Evolutionary conservation across 2,888 invertebrate genomes (phyloP), one percentile per base, ranked within the genome.

Genomic region (Dolichopus griseipennis): DNA sequence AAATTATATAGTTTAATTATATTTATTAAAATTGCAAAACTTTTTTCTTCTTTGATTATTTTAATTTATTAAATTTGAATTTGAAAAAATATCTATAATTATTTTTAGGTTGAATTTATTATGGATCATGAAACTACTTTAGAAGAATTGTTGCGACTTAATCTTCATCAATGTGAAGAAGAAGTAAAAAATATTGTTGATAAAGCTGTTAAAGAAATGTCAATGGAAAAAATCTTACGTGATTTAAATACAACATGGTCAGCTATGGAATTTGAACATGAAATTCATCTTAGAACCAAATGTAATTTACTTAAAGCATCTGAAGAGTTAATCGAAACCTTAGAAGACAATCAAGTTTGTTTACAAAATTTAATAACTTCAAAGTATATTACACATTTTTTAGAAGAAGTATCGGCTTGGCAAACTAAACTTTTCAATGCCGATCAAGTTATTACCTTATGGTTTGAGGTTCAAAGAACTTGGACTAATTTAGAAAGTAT

Each of bases 401-500:
- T 96, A 75, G 92, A 92, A 79, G 96, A 97, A 83, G 96, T 97
- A 0, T 95, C 96, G 0, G 83, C 86, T 65, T 97, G 97, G 97
- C 97, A 97, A 80, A 90, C 90, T 76, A 94, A 94, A 77, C 83
- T 97, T 21, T 92, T 93, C 70, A 87, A 93, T 72, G 96, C 97
- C 52, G 97, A 97, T 83, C 95, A 95, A 84, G 96, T 93, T 10
- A 93, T 93, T 67, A 90, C 91, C 0, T 85, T 92, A 8, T 94
- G 94, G 93, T 94, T 96, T 83, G 97, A 97, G 83, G 96, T 97
- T 34, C 97, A 97, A 83, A 85, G 97, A 68, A 96, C 96, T 33
- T 97, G 97, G 97, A 93, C 93, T 75, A 95, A 97, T 82, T 85
- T 97, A 71, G 97, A 97, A 83, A 95, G 95, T 75, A 97, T 97